These are phyloP conservation scores for Peromyscus melanophrys DNA, from an alignment of 2,797 vertebrate genomes.

Conservation along the genomic window DNA sequence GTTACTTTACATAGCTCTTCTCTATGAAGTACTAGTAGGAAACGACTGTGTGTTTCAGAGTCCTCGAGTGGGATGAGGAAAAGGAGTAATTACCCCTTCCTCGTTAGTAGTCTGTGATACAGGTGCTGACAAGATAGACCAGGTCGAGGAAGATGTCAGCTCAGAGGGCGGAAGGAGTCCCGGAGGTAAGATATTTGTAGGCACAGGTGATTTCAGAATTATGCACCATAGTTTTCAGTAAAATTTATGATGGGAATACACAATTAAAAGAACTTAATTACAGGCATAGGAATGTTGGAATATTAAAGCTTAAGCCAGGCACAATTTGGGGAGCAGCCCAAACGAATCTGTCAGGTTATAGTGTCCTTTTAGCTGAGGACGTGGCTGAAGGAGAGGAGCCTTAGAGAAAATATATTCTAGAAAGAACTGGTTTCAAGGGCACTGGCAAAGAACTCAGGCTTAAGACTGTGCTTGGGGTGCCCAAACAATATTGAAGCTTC, in stretches of 20 bases:
- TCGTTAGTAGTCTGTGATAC: constrained; percentile 18
- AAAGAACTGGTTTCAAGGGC: constrained; percentile 5
- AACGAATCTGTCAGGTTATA: background rate
- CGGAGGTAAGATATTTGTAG: background rate
- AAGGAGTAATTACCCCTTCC: background rate
- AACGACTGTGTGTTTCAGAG: background rate
- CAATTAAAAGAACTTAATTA: constrained; percentile 28
- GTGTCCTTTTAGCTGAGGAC: constrained; percentile 16
- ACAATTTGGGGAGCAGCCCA: background rate
- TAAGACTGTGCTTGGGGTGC: background rate
- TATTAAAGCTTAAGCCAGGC: background rate
- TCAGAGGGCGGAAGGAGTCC: background rate
- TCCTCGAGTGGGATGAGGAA: background rate
- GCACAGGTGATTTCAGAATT: constrained; percentile 4
- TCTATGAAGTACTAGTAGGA: background rate
- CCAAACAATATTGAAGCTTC: background rate
- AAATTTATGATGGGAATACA: background rate
- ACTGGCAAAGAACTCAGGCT: background rate
- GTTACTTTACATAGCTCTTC: constrained; percentile 15
- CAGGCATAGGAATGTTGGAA: constrained; percentile 26
- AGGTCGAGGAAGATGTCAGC: background rate
- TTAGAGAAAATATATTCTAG: constrained; percentile 23
- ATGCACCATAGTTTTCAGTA: background rate
- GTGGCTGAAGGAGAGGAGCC: background rate
- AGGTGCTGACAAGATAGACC: constrained; percentile 26